Base-by-base conservation (phyloP, 2,113 vertebrate species). In the Ahaetulla prasina region DNA sequence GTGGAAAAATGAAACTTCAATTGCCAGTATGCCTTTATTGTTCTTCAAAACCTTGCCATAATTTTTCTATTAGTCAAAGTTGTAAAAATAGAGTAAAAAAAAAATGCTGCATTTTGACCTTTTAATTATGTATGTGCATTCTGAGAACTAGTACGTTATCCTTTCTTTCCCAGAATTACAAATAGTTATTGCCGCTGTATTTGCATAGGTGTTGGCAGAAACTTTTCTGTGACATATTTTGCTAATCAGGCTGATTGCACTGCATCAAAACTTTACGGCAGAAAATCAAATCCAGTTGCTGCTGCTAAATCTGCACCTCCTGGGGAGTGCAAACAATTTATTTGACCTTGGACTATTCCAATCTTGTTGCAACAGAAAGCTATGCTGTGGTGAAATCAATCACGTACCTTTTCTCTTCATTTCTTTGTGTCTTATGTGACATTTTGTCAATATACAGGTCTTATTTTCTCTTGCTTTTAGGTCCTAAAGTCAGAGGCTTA, bases 401-500 rank as follows among this genome's bases (percentile, higher is more conserved):
- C 96, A 95, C 95, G 0, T 0, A 47, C 25, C 68, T 93, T 91
- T 94, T 93, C 94, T 2, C 90, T 80, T 30, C 25, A 25, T 27
- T 7, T 25, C 92, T 92, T 39, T 43, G 45, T 92, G 89, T 85
- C 92, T 93, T 50, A 93, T 94, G 89, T 30, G n/a, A 88, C 86
- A 92, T 96, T 96, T 96, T 95, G 95, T 90, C 92, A 87, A 80
- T 80, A 63, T 92, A 52, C 4, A 92, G 89, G 95, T 89, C 93
- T 95, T 90, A 90, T 93, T 92, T 94, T 95, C n/a, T 96, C 80
- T 97, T 92, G 95, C 22, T 95, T 93, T 53, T 94, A 99, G 99
- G 98, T 99, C 94, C 97, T 99, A 96, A 99, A 98, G 95, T 98
- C 98, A 90, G 98, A 99, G 97, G 98, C 98, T 16, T 98, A 98